phyloP scores from a whole-genome alignment of 2,888 invertebrate genomes.

The Drosophila multiciliata region DNA sequence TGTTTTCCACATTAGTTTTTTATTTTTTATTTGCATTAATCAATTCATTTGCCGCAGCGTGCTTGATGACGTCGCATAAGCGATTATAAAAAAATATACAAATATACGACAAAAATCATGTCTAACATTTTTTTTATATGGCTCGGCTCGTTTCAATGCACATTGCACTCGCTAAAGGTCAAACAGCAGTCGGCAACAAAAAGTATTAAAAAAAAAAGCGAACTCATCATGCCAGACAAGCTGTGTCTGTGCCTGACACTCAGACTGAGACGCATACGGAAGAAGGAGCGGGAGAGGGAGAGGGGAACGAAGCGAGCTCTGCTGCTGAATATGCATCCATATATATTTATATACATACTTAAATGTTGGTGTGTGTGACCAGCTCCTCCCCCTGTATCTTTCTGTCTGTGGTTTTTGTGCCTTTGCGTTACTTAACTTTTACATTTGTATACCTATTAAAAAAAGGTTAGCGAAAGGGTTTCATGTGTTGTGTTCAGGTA shows the following conservation, averaged over 20 bases:
- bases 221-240: conserved; percentile 55
- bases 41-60: conserved; percentile 56
- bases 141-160: conserved; percentile 51
- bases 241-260: conserved; percentile 22
- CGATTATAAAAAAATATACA: conserved; percentile 41
- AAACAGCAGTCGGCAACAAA: conserved; percentile 53
- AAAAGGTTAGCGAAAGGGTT: background rate
- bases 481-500: background rate
- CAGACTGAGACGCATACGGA: conserved; percentile 3
- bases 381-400: background rate
- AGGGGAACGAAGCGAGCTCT: conserved; percentile 53
- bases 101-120: conserved; percentile 20
- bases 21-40: conserved; percentile 51
- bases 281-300: conserved; percentile 26
- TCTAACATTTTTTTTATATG: conserved; percentile 19
- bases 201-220: conserved; percentile 28
- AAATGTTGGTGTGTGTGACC: background rate
- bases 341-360: background rate
- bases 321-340: conserved; percentile 9
- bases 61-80: conserved; percentile 48
- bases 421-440: conserved; percentile 35
- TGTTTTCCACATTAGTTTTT: conserved; percentile 31
- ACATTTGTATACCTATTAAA: conserved; percentile 5
- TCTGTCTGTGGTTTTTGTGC: conserved; percentile 49
- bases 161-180: conserved; percentile 72